Percentiles rank a stretch among this genome's conserved stretches.
Evolutionary conservation across 2,797 vertebrate species (phyloP).

Genomic region (Molossus molossus): DNA sequence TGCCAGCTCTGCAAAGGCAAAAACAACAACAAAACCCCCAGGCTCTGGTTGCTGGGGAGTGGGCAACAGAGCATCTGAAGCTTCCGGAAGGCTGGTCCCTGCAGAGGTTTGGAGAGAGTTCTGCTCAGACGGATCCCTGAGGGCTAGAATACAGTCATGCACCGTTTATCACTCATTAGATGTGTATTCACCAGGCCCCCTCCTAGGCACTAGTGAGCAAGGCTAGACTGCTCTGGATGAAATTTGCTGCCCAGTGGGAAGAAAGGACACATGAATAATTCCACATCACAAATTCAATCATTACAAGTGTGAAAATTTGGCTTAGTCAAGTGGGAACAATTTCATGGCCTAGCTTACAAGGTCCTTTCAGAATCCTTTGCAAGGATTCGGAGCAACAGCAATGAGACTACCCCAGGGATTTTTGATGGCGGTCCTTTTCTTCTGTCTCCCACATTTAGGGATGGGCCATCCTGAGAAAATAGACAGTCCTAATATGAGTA

Average conservation of each 20-base stretch:
- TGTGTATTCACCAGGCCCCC: background rate
- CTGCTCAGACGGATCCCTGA: background rate
- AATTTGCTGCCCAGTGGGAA: slow-evolving; percentile 39
- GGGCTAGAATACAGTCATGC: background rate
- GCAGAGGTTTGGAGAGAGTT: background rate
- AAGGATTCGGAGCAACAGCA: background rate
- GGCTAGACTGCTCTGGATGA: background rate
- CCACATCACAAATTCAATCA: background rate
- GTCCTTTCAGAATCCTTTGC: slow-evolving; percentile 28
- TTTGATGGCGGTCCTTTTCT: slow-evolving; percentile 25
- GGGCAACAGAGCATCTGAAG: background rate
- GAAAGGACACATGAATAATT: slow-evolving; percentile 57
- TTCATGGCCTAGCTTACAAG: slow-evolving; percentile 35
- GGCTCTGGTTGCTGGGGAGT: rapidly evolving
- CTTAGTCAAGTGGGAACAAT: slow-evolving; percentile 57
- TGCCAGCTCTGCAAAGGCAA: slow-evolving; percentile 60
- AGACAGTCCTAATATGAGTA: background rate
- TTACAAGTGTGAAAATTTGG: slow-evolving; percentile 58
- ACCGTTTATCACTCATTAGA: background rate
- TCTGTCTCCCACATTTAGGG: background rate
- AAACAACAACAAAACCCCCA: background rate
- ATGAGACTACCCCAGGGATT: background rate
- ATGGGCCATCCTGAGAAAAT: background rate
- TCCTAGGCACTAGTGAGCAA: background rate
- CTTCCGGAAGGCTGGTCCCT: background rate